Conservation (phyloP, 2,113 vertebrate genomes). For the Anas platyrhynchos region DNA sequence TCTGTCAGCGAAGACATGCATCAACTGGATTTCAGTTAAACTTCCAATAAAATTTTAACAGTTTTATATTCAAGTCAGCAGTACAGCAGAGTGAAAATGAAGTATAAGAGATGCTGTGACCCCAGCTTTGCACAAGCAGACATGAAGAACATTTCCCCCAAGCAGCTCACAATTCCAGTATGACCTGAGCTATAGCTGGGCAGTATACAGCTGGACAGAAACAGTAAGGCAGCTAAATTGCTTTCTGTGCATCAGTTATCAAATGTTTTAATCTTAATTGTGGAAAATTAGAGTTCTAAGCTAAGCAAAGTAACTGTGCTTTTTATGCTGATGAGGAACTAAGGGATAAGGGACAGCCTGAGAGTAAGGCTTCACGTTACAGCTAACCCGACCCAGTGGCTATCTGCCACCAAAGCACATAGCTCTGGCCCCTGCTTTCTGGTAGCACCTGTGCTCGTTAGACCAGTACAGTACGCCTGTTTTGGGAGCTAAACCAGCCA, state of each 20-base stretch:
- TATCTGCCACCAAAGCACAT: background rate
- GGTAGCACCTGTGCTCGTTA: background rate
- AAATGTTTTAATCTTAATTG: background rate
- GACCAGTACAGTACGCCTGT: background rate
- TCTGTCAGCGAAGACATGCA: background rate
- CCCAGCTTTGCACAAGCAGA: background rate
- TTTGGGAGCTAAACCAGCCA: background rate
- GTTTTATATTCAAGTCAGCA: background rate
- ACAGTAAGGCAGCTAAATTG: background rate
- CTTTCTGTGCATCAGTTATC: background rate
- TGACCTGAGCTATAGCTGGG: background rate
- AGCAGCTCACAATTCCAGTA: background rate
- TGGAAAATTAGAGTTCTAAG: background rate
- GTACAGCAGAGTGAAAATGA: background rate
- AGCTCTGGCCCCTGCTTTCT: background rate
- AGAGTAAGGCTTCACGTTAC: background rate
- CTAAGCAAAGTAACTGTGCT: background rate
- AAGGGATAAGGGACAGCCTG: background rate
- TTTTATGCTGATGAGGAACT: background rate
- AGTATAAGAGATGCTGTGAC: background rate
- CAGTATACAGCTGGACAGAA: background rate
- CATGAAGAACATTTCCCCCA: background rate
- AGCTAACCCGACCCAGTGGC: background rate
- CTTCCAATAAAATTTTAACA: background rate
- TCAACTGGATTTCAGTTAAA: background rate